Evolutionary conservation across 2,113 vertebrate genomes (phyloP), one percentile per base, ranked within the genome.

Genomic region (Prinia subflava): DNA sequence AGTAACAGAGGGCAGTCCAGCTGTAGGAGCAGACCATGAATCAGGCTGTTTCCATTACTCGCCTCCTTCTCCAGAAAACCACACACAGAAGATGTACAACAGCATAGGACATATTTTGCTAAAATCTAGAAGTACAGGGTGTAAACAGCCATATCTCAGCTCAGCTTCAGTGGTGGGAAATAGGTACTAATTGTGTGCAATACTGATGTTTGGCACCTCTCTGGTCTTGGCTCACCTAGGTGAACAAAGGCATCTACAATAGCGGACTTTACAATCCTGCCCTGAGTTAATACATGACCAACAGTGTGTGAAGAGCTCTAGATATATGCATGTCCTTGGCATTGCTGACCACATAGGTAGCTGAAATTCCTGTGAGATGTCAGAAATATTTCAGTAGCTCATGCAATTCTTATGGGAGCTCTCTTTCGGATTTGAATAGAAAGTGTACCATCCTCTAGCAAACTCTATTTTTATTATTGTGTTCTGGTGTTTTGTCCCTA

Each of bases 401-500:
- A 12, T 64, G 15, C 42, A 68, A 16, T n/a, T n/a, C 37, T 86
- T 42, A 52, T 9, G 13, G 31, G 24, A 94, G 39, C 11, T 64
- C 19, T 52, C 24, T 68, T 52, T 13, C 69, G 14, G 47, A 56
- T 53, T 53, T 62, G n/a, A 76, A 37, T 42, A 52, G 8, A 70
- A 91, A 53, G 7, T 3, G 0, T 31, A 79, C 35, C 1, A 9
- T 35, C n/a, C 10, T 57, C 21, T 76, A 27, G 35, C 69, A 77
- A 85, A 92, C 21, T 57, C 37, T 30, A 5, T 17, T 85, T 92
- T 74, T 59, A 22, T 85, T 63, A 17, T 22, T 65, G 57, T 39
- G 10, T 92, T 88, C n/a, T 74, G 52, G 16, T 87, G 27, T 52
- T 87, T 87, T 39, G n/a, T 77, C 33, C 71, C n/a, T 74, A n/a